A percentile compares a stretch with the other conserved stretches of the same genome.
phyloP scores from a whole-genome alignment of 2,888 invertebrate genomes.

The Zaprionus lineosus region DNA sequence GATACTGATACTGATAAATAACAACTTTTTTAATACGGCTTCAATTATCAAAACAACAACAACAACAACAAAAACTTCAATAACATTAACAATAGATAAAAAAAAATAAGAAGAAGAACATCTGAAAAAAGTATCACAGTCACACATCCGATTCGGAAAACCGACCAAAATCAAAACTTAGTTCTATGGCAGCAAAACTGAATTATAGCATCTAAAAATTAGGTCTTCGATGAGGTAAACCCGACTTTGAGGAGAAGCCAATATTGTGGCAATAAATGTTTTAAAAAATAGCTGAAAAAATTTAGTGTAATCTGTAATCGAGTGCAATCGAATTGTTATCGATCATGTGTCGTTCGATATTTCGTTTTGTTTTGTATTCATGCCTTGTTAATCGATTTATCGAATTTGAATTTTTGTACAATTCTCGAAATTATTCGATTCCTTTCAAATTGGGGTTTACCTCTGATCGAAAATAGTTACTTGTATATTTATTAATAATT shows the following conservation, averaged over 20 bases:
- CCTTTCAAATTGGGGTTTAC: too few relatives aligned
- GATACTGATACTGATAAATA: conserved; percentile 56
- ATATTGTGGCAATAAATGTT: too few relatives aligned
- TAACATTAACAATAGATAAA: conserved; percentile 31
- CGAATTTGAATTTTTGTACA: neutral
- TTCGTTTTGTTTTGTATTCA: neutral
- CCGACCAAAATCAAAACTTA: conserved; percentile 27
- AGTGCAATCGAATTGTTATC: neutral
- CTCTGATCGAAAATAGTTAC: neutral
- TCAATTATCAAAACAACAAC: conserved; percentile 55
- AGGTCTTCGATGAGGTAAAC: conserved; percentile 26
- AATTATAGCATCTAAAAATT: conserved; percentile 21
- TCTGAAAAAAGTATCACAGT: conserved; percentile 20
- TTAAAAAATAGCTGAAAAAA: too few relatives aligned
- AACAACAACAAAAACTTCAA: conserved; percentile 33
- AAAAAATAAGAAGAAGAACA: conserved; percentile 24
- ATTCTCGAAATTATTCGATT: neutral
- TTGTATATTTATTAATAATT: conserved; percentile 32
- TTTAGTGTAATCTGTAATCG: too few relatives aligned
- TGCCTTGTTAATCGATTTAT: neutral
- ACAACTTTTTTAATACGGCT: conserved; percentile 69
- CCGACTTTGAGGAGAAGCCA: conserved; percentile 8
- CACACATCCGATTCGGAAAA: conserved; percentile 26
- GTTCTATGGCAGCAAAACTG: conserved; percentile 33
- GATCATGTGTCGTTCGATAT: neutral